Percentiles rank a stretch among this genome's conserved stretches.
Conservation (phyloP, 2,113 vertebrate genomes). For the Eleginops maclovinus region DNA sequence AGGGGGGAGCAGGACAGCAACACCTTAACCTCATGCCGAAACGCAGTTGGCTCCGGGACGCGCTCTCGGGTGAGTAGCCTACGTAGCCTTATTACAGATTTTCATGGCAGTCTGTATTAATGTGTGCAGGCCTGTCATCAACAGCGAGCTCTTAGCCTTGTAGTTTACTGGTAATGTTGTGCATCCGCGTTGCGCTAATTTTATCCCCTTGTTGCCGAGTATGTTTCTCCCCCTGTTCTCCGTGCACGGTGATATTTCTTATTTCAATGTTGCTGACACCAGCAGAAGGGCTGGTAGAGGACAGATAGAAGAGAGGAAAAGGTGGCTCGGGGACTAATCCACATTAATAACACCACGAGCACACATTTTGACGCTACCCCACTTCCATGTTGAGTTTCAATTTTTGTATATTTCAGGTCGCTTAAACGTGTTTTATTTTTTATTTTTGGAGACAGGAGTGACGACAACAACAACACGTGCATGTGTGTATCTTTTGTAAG, state of each 20-base stretch:
- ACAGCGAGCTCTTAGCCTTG: constrained; percentile 48
- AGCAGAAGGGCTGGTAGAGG: constrained; percentile 74
- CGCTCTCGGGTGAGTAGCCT: constrained; percentile 81
- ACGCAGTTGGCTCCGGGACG: constrained; percentile 81
- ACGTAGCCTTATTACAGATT: constrained; percentile 76
- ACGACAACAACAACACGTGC: constrained; percentile 80
- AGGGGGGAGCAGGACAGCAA: constrained; percentile 63
- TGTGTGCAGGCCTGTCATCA: constrained; percentile 75
- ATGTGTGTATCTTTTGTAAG: constrained; percentile 72
- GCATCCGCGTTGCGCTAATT: constrained; percentile 80
- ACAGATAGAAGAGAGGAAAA: constrained; percentile 51
- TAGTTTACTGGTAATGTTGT: constrained; percentile 37
- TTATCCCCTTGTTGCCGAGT: constrained; percentile 77
- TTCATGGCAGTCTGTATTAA: constrained; percentile 70
- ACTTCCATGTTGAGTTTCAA: constrained; percentile 65
- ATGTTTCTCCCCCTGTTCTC: constrained; percentile 38
- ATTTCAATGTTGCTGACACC: constrained; percentile 77
- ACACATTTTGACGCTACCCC: constrained; percentile 48
- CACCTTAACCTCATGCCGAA: constrained; percentile 71
- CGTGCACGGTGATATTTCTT: constrained; percentile 68
- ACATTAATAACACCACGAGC: constrained; percentile 52
- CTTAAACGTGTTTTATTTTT: constrained; percentile 10
- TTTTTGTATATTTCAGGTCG: constrained; percentile 8
- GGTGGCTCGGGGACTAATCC: constrained; percentile 55
- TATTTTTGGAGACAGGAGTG: constrained; percentile 43